Percentiles rank a stretch among this genome's conserved stretches.
Evolutionary conservation across 2,888 invertebrate species (phyloP).

Genomic region (Diaprepes abbreviatus): DNA sequence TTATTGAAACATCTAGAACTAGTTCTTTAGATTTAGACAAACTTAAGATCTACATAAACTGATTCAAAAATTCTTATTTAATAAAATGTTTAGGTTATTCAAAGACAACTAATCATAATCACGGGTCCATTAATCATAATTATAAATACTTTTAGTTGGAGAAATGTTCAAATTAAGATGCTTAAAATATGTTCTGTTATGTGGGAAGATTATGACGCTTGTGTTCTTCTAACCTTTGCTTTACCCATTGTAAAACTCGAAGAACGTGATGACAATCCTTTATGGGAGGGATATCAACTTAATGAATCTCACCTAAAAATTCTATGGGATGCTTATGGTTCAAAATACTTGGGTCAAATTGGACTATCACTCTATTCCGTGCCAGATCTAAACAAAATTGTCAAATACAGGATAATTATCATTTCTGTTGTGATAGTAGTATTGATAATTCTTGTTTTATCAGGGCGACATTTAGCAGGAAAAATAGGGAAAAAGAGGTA

Average conservation of each 20-base stretch:
- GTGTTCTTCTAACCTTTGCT: constrained; percentile 50
- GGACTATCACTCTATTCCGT: constrained; percentile 43
- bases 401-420: constrained; percentile 40
- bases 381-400: constrained; percentile 37
- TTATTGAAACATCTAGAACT: no score
- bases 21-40: no score
- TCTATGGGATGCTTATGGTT: constrained; percentile 52
- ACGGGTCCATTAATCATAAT: no score
- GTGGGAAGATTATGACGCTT: constrained; percentile 50
- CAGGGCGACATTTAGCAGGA: constrained; percentile 6
- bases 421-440: constrained; percentile 40
- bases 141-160: constrained; percentile 51
- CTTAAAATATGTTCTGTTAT: constrained; percentile 43
- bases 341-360: constrained; percentile 37
- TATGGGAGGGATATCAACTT: constrained; percentile 54
- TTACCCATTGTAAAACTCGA: constrained; percentile 48
- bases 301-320: constrained; percentile 47
- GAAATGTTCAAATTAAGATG: constrained; percentile 49
- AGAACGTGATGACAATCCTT: constrained; percentile 16
- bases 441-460: constrained; percentile 41
- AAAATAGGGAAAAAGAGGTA: constrained; percentile 42
- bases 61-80: no score
- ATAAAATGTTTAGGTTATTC: no score
- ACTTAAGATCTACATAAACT: no score
- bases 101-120: no score